Evolutionary conservation across 2,113 vertebrate species (phyloP).

Genomic region (Solenodon paradoxus): DNA sequence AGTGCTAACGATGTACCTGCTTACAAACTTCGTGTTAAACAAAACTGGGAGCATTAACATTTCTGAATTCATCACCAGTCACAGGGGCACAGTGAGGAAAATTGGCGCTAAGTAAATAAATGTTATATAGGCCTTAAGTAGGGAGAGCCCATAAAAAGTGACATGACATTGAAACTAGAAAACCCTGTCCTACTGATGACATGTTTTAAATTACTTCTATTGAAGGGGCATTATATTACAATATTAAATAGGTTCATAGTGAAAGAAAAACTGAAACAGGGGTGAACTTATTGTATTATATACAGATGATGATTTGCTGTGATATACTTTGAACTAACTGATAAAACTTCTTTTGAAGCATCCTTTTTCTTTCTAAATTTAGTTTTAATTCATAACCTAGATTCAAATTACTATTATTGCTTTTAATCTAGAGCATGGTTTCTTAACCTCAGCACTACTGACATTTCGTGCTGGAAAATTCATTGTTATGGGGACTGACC

Average conservation of each 20-base stretch:
- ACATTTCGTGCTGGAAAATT: not conserved
- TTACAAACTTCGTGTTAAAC: not conserved
- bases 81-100: not conserved
- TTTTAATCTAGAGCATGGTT: not conserved
- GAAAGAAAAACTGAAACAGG: too few species aligned
- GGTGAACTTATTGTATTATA: too few species aligned
- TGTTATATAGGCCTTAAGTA: not conserved
- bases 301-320: too few species aligned
- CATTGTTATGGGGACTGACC: fast-evolving
- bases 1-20: too few species aligned
- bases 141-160: not conserved
- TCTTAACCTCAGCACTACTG: not conserved
- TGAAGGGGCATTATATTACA: too few species aligned
- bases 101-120: not conserved
- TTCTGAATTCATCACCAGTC: not conserved
- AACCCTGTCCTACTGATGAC: not conserved
- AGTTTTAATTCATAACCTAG: not conserved
- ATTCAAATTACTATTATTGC: not conserved
- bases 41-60: not conserved
- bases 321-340: too few species aligned
- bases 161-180: not conserved
- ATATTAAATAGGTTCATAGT: too few species aligned
- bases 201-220: not conserved
- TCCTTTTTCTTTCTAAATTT: not conserved
- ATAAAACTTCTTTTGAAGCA: not conserved